phyloP scores from a whole-genome alignment of 2,797 vertebrate species.

The Ispidina picta region DNA sequence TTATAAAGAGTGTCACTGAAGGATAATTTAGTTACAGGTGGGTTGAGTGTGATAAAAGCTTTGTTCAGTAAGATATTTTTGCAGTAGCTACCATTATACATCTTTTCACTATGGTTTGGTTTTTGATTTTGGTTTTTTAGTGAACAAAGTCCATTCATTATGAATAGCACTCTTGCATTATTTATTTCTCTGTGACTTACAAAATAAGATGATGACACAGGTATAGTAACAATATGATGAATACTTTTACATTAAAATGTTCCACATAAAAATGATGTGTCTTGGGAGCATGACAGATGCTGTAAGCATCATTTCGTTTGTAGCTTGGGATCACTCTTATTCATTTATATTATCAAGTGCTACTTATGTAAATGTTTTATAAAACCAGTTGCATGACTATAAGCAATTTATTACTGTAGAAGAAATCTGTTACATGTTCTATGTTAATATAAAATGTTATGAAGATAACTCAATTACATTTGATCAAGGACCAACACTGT shows the following conservation, averaged over 20 bases:
- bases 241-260: not conserved
- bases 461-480: no score
- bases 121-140: not conserved
- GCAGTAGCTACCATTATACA: not conserved
- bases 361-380: no score
- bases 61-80: not conserved
- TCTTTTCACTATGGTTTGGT: conserved; percentile 10
- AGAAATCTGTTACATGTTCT: not conserved
- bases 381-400: no score
- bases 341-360: no score
- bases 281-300: not conserved
- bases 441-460: no score
- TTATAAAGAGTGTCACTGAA: not conserved
- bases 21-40: not conserved
- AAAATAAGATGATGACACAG: conserved; percentile 17
- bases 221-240: conserved; percentile 1
- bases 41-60: not conserved
- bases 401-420: no score
- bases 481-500: no score
- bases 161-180: conserved; percentile 32
- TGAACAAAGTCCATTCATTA: conserved; percentile 12
- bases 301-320: not conserved
- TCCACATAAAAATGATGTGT: not conserved
- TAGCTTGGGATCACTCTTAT: not conserved
- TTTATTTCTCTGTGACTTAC: conserved; percentile 49